Evolutionary conservation across 2,113 vertebrate genomes (phyloP).

Genomic region (Chitala chitala): DNA sequence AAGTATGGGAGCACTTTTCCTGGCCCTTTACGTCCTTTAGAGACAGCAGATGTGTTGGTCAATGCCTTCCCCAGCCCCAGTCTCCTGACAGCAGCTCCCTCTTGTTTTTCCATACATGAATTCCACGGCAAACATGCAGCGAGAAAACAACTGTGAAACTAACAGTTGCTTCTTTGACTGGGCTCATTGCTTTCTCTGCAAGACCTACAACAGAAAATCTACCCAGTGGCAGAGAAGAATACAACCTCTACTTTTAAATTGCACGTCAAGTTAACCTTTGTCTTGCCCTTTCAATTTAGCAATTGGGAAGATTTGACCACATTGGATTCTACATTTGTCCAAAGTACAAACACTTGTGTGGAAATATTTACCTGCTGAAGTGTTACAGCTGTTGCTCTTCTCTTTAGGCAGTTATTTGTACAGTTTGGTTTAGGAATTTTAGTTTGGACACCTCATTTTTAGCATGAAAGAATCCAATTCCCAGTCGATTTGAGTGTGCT

Average conservation of each 20-base stretch:
- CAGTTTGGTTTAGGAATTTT: not conserved
- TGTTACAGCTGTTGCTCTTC: not conserved
- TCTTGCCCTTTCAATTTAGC: conserved; percentile 28
- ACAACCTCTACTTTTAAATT: conserved; percentile 39
- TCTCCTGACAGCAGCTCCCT: conserved; percentile 31
- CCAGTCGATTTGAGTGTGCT: not conserved
- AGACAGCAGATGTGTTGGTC: conserved; percentile 42
- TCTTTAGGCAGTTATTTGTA: not conserved
- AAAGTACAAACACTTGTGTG: not conserved
- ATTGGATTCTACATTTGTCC: not conserved
- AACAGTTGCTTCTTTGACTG: conserved; percentile 48
- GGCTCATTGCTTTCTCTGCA: conserved; percentile 36
- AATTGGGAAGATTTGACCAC: conserved; percentile 1
- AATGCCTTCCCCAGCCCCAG: not conserved
- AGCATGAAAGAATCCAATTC: not conserved
- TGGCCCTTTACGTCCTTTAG: conserved; percentile 46
- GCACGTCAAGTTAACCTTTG: conserved; percentile 47
- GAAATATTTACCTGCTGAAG: not conserved
- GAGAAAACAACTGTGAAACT: conserved; percentile 62
- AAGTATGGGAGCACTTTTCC: conserved; percentile 43
- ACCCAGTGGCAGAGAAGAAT: conserved; percentile 50
- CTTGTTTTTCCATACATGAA: conserved; percentile 41
- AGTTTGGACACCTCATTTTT: too few relatives aligned
- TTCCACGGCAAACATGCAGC: conserved; percentile 48
- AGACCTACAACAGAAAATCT: conserved; percentile 49